Conservation (phyloP, 35 echinoderm and acorn worm genomes). For the Antedon bifida region DNA sequence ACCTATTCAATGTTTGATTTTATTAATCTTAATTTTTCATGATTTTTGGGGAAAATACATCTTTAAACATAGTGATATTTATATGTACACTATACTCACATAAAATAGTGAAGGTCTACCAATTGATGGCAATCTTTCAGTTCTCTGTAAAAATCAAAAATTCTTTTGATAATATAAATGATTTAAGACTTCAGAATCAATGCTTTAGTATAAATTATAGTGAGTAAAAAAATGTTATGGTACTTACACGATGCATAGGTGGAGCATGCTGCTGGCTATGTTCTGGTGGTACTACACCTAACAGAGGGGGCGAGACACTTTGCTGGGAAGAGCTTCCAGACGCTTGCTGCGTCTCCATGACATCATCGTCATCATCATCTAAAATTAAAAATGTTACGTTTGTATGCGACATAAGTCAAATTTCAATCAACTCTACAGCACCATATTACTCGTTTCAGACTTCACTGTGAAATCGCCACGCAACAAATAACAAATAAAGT, state of each 20-base stretch:
- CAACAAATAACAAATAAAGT: too few relatives aligned
- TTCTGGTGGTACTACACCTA: constrained; percentile 64
- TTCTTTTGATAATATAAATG: background rate
- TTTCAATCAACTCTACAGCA: too few relatives aligned
- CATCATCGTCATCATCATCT: constrained; percentile 65
- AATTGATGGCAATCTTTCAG: constrained; percentile 41
- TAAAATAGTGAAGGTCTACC: constrained; percentile 10
- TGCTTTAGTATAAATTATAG: too few relatives aligned
- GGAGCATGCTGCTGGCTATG: background rate
- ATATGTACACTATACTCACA: background rate
- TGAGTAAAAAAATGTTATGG: background rate
- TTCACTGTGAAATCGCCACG: too few relatives aligned
- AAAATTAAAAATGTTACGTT: background rate
- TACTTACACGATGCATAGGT: background rate
- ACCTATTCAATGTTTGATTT: too few relatives aligned
- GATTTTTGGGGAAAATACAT: too few relatives aligned
- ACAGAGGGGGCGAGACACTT: constrained; percentile 45
- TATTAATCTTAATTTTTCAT: too few relatives aligned
- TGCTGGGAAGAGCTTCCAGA: constrained; percentile 28
- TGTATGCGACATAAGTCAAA: background rate
- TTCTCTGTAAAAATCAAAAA: constrained; percentile 12
- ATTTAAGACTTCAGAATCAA: too few relatives aligned
- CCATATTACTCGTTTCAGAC: background rate
- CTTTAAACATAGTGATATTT: too few relatives aligned
- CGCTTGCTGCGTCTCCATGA: constrained; percentile 1